A percentile compares a stretch with the other conserved stretches of the same genome.
Evolutionary conservation across 2,797 vertebrate genomes (phyloP).

Genomic region (Spatula versicolor): DNA sequence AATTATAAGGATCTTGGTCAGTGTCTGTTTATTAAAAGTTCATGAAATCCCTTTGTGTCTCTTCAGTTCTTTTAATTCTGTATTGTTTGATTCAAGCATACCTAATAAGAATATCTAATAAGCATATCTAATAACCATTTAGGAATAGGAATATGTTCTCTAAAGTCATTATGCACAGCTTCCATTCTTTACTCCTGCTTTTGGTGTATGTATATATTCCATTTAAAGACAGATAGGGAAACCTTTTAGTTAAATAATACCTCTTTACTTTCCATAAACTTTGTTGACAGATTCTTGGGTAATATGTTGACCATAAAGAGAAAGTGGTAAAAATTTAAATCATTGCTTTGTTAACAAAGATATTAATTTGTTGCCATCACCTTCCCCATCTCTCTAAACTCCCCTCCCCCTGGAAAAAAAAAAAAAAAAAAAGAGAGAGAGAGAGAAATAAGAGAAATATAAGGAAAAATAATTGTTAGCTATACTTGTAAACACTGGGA

Average conservation of each 20-base stretch:
- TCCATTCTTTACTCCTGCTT: neutral
- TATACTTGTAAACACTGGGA: rapidly evolving
- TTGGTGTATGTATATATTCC: neutral
- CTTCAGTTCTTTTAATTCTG: neutral
- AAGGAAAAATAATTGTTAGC: neutral
- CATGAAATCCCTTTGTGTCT: neutral
- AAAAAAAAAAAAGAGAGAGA: neutral
- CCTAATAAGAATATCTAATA: too few relatives aligned
- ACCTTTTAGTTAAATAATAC: neutral
- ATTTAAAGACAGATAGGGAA: neutral
- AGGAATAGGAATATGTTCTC: neutral
- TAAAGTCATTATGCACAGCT: neutral
- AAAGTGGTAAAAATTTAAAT: neutral
- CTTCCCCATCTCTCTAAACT: too few relatives aligned
- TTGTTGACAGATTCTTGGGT: neutral
- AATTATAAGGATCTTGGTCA: neutral
- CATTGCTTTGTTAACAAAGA: neutral
- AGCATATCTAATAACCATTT: neutral
- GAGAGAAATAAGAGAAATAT: too few relatives aligned
- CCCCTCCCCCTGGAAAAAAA: too few relatives aligned
- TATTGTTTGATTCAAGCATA: neutral
- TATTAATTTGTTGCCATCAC: neutral
- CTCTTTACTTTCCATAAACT: neutral
- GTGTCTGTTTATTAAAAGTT: neutral
- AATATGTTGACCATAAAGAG: neutral